phyloP scores from a whole-genome alignment of 2,113 vertebrate genomes.

The Martes martes region DNA sequence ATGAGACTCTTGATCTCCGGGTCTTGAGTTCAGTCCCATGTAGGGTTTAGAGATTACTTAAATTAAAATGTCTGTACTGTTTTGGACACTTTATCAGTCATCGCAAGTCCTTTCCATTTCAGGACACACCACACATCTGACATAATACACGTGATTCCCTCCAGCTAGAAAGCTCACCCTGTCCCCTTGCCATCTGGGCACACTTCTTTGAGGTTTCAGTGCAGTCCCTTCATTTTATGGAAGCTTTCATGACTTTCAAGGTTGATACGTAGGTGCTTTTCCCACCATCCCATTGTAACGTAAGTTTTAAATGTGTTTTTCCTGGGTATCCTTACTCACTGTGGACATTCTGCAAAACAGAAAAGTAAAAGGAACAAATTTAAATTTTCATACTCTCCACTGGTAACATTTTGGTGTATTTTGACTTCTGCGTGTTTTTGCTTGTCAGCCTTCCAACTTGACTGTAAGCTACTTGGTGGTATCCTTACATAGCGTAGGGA shows the following conservation, averaged over 20 bases:
- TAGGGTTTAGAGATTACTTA: background rate
- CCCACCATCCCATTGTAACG: background rate
- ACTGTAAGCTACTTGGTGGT: background rate
- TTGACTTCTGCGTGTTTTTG: background rate
- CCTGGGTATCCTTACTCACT: background rate
- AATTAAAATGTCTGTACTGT: background rate
- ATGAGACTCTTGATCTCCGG: background rate
- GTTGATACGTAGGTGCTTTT: background rate
- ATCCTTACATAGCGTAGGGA: background rate
- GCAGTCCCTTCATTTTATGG: background rate
- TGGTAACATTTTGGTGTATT: background rate
- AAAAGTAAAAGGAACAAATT: constrained; percentile 13
- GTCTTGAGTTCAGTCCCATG: background rate
- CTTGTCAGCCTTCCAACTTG: background rate
- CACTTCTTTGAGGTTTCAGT: background rate
- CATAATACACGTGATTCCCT: background rate
- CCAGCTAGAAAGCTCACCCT: background rate
- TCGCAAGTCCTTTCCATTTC: background rate
- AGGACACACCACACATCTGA: background rate
- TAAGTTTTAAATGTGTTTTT: background rate
- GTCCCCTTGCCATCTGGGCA: background rate
- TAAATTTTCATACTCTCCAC: background rate
- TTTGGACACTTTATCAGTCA: background rate
- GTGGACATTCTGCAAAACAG: constrained; percentile 20
- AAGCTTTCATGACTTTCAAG: background rate